phyloP scores from a whole-genome alignment of 2,888 invertebrate species.

The Creontiades dilutus region DNA sequence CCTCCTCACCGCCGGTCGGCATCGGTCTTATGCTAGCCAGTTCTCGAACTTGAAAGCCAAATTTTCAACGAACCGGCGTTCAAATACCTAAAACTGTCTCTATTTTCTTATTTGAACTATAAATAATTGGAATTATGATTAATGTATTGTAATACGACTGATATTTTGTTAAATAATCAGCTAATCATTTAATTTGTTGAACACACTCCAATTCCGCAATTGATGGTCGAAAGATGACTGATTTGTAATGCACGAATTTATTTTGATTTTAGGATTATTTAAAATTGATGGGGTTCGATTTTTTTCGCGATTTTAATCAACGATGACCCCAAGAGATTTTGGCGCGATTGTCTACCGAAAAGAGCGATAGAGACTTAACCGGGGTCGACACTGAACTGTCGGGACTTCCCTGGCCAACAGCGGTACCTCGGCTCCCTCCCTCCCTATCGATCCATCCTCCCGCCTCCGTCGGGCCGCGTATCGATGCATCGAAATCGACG shows the following conservation, averaged over 20 bases:
- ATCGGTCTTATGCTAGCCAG: constrained; percentile 65
- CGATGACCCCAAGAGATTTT: neutral
- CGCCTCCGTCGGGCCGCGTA: neutral
- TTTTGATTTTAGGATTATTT: no score
- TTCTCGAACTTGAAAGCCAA: constrained; percentile 8
- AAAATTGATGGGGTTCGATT: no score
- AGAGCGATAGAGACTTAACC: constrained; percentile 35
- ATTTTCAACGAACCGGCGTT: constrained; percentile 21
- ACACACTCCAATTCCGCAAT: neutral
- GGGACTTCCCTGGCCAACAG: constrained; percentile 35
- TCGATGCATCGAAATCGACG: constrained; percentile 23
- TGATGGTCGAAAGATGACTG: no score
- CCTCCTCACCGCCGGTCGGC: constrained; percentile 55
- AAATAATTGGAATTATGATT: neutral
- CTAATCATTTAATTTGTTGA: neutral
- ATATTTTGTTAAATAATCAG: neutral
- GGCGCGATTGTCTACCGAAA: neutral
- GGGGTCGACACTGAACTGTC: constrained; percentile 51
- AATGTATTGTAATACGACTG: neutral
- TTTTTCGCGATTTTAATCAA: neutral
- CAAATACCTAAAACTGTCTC: neutral
- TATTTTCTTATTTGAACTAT: neutral
- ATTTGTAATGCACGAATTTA: no score
- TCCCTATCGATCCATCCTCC: constrained; percentile 20
- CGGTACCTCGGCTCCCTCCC: neutral